Evolutionary conservation across 2,888 invertebrate species (phyloP).

Genomic region (Mantis religiosa): DNA sequence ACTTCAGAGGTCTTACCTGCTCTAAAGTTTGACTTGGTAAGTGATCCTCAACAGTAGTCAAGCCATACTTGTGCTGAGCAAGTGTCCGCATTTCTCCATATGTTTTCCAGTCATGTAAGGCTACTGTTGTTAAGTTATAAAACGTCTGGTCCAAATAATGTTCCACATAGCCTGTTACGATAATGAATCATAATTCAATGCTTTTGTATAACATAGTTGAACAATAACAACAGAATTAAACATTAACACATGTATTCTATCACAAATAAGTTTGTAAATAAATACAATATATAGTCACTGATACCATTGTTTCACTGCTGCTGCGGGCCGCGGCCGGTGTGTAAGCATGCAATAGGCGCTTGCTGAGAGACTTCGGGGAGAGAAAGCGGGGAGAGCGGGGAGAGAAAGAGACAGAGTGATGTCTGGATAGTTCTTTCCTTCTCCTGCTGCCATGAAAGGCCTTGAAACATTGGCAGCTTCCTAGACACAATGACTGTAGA

Average conservation of each 20-base stretch:
- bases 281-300: no score
- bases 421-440: no score
- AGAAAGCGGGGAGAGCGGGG: no score
- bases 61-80: slow-evolving; percentile 76
- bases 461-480: no score
- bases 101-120: slow-evolving; percentile 95
- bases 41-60: slow-evolving; percentile 84
- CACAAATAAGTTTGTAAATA: neutral
- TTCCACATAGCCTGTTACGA: slow-evolving; percentile 59
- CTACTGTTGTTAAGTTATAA: slow-evolving; percentile 95
- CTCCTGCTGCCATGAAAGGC: no score
- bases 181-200: neutral
- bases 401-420: no score
- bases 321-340: no score
- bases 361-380: no score
- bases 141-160: slow-evolving; percentile 91
- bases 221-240: neutral
- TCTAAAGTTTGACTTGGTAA: slow-evolving; percentile 94
- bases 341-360: no score
- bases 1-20: slow-evolving; percentile 53
- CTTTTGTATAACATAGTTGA: slow-evolving; percentile 36
- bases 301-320: no score
- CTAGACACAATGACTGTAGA: no score
- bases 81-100: slow-evolving; percentile 95
- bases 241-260: neutral